phyloP scores from a whole-genome alignment of 2,888 invertebrate genomes.

The Drosophila kokeensis region DNA sequence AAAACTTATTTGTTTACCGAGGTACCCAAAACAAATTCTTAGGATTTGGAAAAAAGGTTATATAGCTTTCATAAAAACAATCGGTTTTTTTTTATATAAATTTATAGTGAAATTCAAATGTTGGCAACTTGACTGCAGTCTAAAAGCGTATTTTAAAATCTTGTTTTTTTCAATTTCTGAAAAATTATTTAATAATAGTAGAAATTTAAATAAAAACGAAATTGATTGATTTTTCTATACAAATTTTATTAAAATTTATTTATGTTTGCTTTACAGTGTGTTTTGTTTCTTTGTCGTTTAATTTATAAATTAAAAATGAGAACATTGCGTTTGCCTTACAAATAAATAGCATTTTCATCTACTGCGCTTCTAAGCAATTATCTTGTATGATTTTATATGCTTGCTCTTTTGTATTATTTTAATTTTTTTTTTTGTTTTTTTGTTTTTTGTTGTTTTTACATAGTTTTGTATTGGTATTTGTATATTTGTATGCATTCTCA shows the following conservation, averaged over 20 bases:
- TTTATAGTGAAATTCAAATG: not conserved
- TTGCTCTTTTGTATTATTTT: conserved; percentile 7
- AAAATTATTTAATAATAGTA: not conserved
- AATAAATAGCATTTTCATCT: conserved; percentile 77
- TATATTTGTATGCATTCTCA: conserved; percentile 40
- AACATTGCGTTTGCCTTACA: conserved; percentile 82
- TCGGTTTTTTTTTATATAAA: not conserved
- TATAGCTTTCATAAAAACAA: not conserved
- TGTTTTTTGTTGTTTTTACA: conserved; percentile 14
- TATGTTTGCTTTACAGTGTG: conserved; percentile 74
- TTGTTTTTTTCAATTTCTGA: not conserved
- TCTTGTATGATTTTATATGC: conserved; percentile 12
- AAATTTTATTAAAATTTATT: conserved; percentile 76
- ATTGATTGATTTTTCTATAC: conserved; percentile 49
- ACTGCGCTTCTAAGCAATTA: conserved; percentile 51
- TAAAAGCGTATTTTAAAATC: rapidly evolving
- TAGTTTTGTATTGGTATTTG: conserved; percentile 17
- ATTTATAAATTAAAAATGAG: conserved; percentile 82
- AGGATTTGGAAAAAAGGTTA: no score
- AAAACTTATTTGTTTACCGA: no score
- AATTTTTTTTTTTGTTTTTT: not conserved
- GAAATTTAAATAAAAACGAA: not conserved
- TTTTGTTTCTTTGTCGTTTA: conserved; percentile 67
- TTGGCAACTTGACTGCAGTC: not conserved
- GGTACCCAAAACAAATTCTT: no score